Evolutionary conservation across 2,113 vertebrate genomes (phyloP).

Genomic region (Naja naja): DNA sequence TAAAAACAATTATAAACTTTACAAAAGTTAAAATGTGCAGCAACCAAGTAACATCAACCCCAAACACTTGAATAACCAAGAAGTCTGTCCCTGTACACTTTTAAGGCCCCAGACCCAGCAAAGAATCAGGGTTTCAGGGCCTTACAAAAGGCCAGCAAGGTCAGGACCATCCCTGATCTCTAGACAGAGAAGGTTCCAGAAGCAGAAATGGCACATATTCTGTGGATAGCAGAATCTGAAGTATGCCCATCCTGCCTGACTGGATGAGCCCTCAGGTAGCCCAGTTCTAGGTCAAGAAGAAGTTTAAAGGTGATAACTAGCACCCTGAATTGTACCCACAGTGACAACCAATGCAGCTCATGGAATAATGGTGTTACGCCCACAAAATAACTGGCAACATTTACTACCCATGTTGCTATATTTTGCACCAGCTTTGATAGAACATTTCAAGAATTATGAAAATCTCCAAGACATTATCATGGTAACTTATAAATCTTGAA

Average conservation of each 20-base stretch:
- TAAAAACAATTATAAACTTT: background rate
- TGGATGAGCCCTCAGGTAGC: background rate
- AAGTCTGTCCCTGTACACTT: background rate
- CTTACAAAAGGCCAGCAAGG: background rate
- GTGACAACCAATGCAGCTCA: background rate
- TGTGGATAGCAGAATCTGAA: background rate
- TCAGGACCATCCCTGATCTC: background rate
- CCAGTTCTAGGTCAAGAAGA: background rate
- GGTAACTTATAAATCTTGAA: conserved; percentile 33
- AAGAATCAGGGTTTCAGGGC: background rate
- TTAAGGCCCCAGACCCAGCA: background rate
- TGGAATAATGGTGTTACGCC: background rate
- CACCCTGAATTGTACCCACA: background rate
- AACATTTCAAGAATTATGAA: background rate
- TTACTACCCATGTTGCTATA: background rate
- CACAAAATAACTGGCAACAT: background rate
- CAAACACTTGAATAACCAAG: background rate
- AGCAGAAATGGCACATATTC: background rate
- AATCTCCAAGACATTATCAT: conserved; percentile 22
- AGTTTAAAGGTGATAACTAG: background rate
- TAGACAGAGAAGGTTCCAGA: background rate
- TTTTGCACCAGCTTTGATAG: background rate
- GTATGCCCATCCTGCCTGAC: background rate
- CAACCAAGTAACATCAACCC: background rate
- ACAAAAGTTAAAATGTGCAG: background rate